phyloP scores from a whole-genome alignment of 2,888 invertebrate genomes.

The Therioaphis trifolii region DNA sequence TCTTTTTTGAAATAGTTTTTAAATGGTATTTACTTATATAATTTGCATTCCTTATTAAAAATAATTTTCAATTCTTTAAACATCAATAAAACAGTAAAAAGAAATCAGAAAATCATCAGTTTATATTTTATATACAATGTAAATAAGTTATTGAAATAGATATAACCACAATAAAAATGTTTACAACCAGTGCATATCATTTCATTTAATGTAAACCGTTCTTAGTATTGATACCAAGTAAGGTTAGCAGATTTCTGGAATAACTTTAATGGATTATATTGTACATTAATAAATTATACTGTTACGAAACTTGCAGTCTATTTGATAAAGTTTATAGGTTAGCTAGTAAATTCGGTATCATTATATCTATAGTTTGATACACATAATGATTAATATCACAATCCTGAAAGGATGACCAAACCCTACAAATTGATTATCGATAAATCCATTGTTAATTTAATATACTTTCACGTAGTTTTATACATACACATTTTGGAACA shows the following conservation, averaged over 20 bases:
- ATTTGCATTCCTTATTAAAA: too few relatives aligned
- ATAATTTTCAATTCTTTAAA: too few relatives aligned
- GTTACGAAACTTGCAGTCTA: neutral
- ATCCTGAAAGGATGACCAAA: conserved; percentile 1
- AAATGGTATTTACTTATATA: too few relatives aligned
- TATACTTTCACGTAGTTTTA: neutral
- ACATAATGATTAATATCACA: conserved; percentile 9
- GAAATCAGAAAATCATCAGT: too few relatives aligned
- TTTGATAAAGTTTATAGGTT: conserved; percentile 23
- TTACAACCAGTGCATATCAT: too few relatives aligned
- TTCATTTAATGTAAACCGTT: neutral
- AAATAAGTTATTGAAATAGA: too few relatives aligned
- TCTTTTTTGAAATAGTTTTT: too few relatives aligned
- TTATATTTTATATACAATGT: too few relatives aligned
- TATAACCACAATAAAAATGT: too few relatives aligned
- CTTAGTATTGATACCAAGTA: neutral
- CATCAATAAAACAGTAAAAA: too few relatives aligned
- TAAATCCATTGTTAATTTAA: neutral
- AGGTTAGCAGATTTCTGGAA: neutral
- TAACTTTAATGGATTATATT: neutral
- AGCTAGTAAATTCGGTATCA: conserved; percentile 2
- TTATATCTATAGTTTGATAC: neutral
- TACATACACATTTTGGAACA: neutral
- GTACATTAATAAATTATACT: neutral
- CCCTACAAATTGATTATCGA: conserved; percentile 15